Evolutionary conservation across 1,140 invertebrate genomes (phyloP), one percentile per base, ranked within the genome.

Genomic region (Formica exsecta): DNA sequence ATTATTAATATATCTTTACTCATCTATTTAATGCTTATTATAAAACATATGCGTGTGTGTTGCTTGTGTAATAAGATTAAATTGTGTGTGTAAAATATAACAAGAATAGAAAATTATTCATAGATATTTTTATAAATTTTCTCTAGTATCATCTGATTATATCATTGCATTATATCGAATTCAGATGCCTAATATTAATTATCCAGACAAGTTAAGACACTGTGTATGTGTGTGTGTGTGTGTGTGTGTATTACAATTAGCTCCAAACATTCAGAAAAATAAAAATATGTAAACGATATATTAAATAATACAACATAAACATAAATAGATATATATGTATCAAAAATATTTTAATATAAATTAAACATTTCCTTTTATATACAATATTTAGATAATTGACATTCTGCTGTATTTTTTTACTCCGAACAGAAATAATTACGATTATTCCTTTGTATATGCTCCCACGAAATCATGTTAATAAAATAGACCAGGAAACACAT

Each of bases 1-100:
- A 51, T 51, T 51, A 62, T 62, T 76, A 16, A 32, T 38, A 16
- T 19, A 19, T 62, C 19, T 76, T 62, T 76, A 9, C 22, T 16
- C 22, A 44, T 41, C 57, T 62, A 76, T 76, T 76, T 76, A 62
- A 19, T 61, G 61, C 9, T 41, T 76, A 62, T 64, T 64, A 62
- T 59, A 64, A 62, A 76, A 64, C 25, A 64, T 44, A 19, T 66
- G 19, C 38, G 48, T 79, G 29, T 65, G 44, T 36, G 38, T 65
- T 66, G 75, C 16, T 59, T 75, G 22, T 22, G 16, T 61, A 13
- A 79, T 68, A 44, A 68, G 57, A 80, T 36, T 16, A 13, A 80
- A 68, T 79, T 32, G 22, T 13, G 0, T 57, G 32, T 66, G 29
- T 68, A 48, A 68, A 68, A 68, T 66, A n/a, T 79, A 79, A 68